Conservation (phyloP, 2,888 invertebrate genomes). For the Silvanus unidentatus region DNA sequence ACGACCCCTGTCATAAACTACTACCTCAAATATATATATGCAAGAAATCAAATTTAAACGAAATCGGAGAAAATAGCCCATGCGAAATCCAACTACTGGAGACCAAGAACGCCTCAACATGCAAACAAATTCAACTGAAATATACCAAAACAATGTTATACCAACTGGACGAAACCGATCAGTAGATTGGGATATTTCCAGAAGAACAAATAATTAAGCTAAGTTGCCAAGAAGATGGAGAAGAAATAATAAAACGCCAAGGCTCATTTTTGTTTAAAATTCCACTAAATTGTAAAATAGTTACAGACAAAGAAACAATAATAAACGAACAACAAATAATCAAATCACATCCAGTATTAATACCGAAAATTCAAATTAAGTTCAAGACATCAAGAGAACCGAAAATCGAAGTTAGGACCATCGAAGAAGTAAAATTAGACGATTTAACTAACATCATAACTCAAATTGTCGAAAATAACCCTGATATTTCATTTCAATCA, state of each 20-base stretch:
- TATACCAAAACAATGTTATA: too few species aligned
- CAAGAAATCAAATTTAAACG: not conserved
- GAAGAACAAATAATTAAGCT: not conserved
- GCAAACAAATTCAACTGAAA: too few species aligned
- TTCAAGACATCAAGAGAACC: too few species aligned
- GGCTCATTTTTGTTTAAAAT: not conserved
- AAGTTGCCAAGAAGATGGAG: not conserved
- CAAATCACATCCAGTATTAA: too few species aligned
- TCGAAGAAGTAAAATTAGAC: too few species aligned
- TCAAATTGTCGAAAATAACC: too few species aligned
- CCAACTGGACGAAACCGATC: not conserved
- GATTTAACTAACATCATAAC: too few species aligned
- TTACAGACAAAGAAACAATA: not conserved
- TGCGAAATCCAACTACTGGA: slow-evolving; percentile 1
- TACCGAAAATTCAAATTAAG: too few species aligned
- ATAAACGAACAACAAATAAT: too few species aligned
- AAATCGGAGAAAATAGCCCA: not conserved
- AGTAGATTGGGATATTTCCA: not conserved
- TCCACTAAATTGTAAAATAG: not conserved
- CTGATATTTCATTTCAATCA: too few species aligned
- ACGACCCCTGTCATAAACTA: not conserved
- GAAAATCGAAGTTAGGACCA: too few species aligned
- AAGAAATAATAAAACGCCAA: not conserved
- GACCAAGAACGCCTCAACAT: not conserved
- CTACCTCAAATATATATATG: not conserved